These are phyloP conservation scores for Argyrosomus regius DNA, from an alignment of 2,797 vertebrate genomes.

Conservation along the genomic window DNA sequence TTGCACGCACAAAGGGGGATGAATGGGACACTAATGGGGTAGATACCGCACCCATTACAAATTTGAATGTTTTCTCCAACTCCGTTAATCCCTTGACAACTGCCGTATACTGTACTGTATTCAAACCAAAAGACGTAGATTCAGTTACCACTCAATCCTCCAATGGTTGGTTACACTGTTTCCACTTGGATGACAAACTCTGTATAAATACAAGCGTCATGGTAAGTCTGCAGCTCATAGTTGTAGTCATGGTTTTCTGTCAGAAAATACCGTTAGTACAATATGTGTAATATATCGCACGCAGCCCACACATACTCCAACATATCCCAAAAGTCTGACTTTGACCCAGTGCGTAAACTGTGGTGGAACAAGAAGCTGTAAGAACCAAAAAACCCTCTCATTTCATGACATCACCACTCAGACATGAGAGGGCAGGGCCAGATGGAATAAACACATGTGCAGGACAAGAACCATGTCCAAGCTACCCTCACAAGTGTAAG, in stretches of 20 bases:
- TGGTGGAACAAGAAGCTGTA: constrained; percentile 42
- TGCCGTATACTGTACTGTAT: background rate
- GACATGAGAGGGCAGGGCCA: constrained; percentile 64
- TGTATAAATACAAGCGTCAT: background rate
- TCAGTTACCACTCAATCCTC: background rate
- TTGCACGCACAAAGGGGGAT: background rate
- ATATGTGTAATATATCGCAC: constrained; percentile 21
- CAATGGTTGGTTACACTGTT: background rate
- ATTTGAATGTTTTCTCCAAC: constrained; percentile 4
- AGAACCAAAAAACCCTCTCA: constrained; percentile 52
- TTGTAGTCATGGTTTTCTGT: background rate
- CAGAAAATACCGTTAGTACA: background rate
- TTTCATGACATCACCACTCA: constrained; percentile 76
- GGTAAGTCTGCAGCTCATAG: background rate
- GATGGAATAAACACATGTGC: constrained; percentile 69
- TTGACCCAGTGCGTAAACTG: constrained; percentile 24
- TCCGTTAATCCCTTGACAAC: background rate
- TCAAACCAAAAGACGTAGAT: constrained; percentile 1
- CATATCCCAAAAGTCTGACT: constrained; percentile 28
- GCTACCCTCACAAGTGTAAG: constrained; percentile 26
- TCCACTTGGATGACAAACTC: constrained; percentile 8
- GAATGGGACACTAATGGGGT: background rate
- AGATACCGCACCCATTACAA: background rate
- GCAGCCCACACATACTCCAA: background rate
- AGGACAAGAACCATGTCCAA: constrained; percentile 20